Conservation (phyloP, 2,113 vertebrate species). For the Rattus norvegicus region GRCr8 NC_086024.1:87499501-87500000, state of each 20-base stretch:
- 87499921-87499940: background rate
- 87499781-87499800: background rate
- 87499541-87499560: background rate
- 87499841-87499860: background rate
- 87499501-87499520: background rate
- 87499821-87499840: background rate
- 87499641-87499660: background rate
- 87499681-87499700: background rate
- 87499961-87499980: background rate
- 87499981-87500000: background rate
- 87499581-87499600: background rate
- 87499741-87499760: background rate
- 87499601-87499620: background rate
- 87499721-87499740: background rate
- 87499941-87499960: background rate
- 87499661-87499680: background rate
- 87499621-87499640: background rate
- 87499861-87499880: background rate
- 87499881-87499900: background rate
- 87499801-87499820: background rate
- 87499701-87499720: background rate
- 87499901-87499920: background rate
- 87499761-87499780: background rate
- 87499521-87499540: background rate
- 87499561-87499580: background rate